Percentiles rank a stretch among this genome's conserved stretches.
phyloP scores from a whole-genome alignment of 1,140 invertebrate genomes.

The Dendrolimus punctatus region DNA sequence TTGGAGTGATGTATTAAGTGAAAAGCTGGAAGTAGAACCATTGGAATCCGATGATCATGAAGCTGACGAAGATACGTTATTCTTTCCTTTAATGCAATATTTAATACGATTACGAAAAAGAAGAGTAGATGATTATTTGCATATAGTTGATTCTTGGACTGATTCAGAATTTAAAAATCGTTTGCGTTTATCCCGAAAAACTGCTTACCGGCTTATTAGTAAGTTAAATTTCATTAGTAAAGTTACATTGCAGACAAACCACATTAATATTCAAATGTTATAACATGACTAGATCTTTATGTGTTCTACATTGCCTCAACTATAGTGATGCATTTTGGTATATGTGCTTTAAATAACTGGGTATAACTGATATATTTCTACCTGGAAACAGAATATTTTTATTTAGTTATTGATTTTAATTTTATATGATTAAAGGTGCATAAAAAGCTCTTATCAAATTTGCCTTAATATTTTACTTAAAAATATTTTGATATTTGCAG shows the following conservation, averaged over 20 bases:
- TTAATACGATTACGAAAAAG: constrained; percentile 33
- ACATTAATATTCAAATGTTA: no score
- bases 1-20: constrained; percentile 35
- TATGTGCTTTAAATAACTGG: no score
- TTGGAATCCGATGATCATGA: constrained; percentile 26
- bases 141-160: constrained; percentile 44
- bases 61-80: constrained; percentile 33
- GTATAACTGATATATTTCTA: no score
- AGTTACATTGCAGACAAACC: no score
- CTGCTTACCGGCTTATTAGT: constrained; percentile 34
- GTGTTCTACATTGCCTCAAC: no score
- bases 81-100: constrained; percentile 50
- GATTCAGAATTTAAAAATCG: constrained; percentile 40
- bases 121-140: constrained; percentile 43
- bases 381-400: no score
- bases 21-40: constrained; percentile 17
- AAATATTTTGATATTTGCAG: constrained; percentile 27
- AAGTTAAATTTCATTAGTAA: constrained; percentile 4
- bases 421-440: no score
- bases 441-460: background rate
- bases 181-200: constrained; percentile 32
- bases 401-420: no score
- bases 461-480: constrained; percentile 1
- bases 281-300: no score
- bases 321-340: no score